Evolutionary conservation across 2,797 vertebrate genomes (phyloP), one percentile per base, ranked within the genome.

Genomic region (Gymnoscopelus braueri): DNA sequence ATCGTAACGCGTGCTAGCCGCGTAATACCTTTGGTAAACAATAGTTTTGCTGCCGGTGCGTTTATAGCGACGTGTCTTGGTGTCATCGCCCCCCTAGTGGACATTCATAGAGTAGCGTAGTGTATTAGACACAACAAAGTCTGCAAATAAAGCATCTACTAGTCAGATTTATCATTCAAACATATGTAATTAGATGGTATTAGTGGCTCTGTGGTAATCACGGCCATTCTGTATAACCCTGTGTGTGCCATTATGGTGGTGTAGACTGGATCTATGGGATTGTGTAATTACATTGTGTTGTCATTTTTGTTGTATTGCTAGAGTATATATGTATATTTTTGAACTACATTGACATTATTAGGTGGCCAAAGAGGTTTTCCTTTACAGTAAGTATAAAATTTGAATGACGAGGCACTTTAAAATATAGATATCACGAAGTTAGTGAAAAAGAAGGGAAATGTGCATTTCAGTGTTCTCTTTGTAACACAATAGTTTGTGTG

Each of bases 401-500:
- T 67, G 63, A 74, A 63, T 72, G 49, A 71, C 44, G n/a, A 76
- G 23, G 79, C 80, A 85, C 78, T 86, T 86, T 86, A 82, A 68
- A 1, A 77, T 68, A 10, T 3, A 11, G 70, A 67, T 2, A 53
- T 11, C 29, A 44, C 13, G 11, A 11, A 65, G 50, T 66, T 24
- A 19, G 50, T 3, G 11, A 29, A 59, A 60, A 78, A 66, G 1
- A 50, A 26, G 32, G 11, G 23, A 51, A 32, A 8, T 49, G 14
- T 62, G 61, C 72, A 55, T 69, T 60, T 83, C 6, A 68, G 58
- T 77, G 68, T 67, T 74, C 60, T 11, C 26, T 53, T 65, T 74
- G 44, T n/a, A 67, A 67, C 78, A 82, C 82, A 87, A 84, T 89
- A 91, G 78, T 68, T 66, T 75, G 60, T 80, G 66, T 68, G 32